Base-by-base conservation (phyloP, 1,140 invertebrate genomes). In the Camponotus vicinus region DNA sequence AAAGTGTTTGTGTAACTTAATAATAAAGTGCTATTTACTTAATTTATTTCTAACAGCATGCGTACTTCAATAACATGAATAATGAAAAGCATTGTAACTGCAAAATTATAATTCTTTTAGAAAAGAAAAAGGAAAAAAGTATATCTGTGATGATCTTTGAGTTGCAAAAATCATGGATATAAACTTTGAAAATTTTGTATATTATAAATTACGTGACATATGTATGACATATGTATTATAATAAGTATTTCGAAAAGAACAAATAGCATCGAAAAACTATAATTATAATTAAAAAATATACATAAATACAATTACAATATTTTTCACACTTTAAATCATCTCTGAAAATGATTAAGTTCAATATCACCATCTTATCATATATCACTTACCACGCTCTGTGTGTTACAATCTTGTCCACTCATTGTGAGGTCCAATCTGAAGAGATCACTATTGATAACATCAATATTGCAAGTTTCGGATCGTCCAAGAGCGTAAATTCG, bases 391-490 rank as follows among this genome's bases (percentile, higher is more conserved):
- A 98, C 97, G 92, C 97, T 98, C 93, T 98, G 98, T 18, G 98
- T 99, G 93, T 99, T 99, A 94, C 98, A 99, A 92, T 99, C 98
- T 93, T 99, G 98, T 21, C 98, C 98, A 83, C 96, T 97, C 97
- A 99, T 98, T 45, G 98, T 98, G 11, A 99, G 96, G 94, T 99
- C 98, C 57, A 99, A 96, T 91, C 98, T 96, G 96, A 99, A 99
- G 64, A 98, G 96, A 95, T 99, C 98, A 91, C 98, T 98, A 94
- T 98, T 98, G 90, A 98, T 97, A 1, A 99, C 98, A 93, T 99
- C 98, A 84, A 98, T 98, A 95, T 99, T 99, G 95, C 98, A 99
- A 27, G 98, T 99, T 94, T 99, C 98, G 0, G 98, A 98, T 78
- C 98, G 96, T 27, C 98, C 98, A 87, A 99, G 95, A 37, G 98